Conservation (phyloP, 2,113 vertebrate genomes). For the Rhinogobius similis region DNA sequence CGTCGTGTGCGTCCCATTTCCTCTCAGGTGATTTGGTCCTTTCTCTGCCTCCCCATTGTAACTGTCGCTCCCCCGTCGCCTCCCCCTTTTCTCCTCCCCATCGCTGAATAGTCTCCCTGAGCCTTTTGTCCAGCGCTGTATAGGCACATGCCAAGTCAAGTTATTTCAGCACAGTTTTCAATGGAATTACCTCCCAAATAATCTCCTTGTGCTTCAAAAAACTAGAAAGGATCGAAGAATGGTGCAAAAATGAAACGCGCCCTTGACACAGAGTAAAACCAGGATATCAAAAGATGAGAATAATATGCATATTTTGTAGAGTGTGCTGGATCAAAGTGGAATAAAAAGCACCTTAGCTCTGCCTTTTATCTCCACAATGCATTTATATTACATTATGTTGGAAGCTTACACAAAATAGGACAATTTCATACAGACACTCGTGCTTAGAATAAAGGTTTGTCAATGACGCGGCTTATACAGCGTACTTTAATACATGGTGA, state of each 20-base stretch:
- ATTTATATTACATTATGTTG: constrained; percentile 19
- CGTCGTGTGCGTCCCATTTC: constrained; percentile 46
- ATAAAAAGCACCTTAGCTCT: constrained; percentile 22
- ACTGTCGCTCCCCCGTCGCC: constrained; percentile 51
- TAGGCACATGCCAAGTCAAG: constrained; percentile 75
- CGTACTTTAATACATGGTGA: neutral
- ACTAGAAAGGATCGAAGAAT: constrained; percentile 44
- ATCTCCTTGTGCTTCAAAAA: constrained; percentile 56
- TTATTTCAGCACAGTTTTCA: constrained; percentile 68
- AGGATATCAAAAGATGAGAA: constrained; percentile 55
- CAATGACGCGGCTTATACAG: neutral
- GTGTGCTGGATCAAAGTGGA: constrained; percentile 24
- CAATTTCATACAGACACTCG: neutral
- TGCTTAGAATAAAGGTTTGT: neutral
- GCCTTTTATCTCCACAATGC: constrained; percentile 5
- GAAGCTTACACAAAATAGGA: neutral
- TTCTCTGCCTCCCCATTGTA: constrained; percentile 52
- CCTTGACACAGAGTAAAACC: constrained; percentile 56
- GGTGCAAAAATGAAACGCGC: constrained; percentile 56
- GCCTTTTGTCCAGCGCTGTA: constrained; percentile 71
- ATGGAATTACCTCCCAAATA: constrained; percentile 70
- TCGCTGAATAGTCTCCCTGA: constrained; percentile 67
- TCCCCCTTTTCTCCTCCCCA: constrained; percentile 54
- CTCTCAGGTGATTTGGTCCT: constrained; percentile 62
- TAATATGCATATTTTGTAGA: constrained; percentile 39